Base-by-base conservation (phyloP, 2,888 invertebrate genomes). In the Cylloceria caligata region DNA sequence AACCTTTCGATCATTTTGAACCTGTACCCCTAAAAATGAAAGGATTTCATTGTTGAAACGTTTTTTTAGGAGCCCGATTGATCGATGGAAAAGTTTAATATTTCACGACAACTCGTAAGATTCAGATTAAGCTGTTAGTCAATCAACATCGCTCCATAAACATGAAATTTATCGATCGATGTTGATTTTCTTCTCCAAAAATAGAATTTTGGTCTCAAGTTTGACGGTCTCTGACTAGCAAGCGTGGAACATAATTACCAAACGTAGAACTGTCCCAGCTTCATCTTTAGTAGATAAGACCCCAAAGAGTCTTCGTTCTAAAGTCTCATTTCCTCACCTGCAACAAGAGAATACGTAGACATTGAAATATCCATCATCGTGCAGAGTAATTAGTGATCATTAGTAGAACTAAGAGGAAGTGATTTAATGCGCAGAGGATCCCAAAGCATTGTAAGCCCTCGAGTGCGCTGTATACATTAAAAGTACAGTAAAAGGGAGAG, bases 351-450 rank as follows among this genome's bases (percentile, higher is more conserved):
- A 62, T 34, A 24, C n/a, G 3, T 11, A 7, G 21, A 55, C 19
- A 45, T 42, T 55, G 34, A 49, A 67, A 67, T 30, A 21, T 62
- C 4, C 3, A 27, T 47, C 21, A 75, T 57, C 13, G 2, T 24
- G 6, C 19, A 64, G 36, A 24, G 4, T 57, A 30, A 64, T 57
- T 52, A 64, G 39, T 62, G 39, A 62, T 77, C 34, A n/a, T 77
- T 71, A 65, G 55, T 9, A 13, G 6, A 73, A 65, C 57, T n/a
- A 65, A 49, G 34, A n/a, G 24, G 3, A 34, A 36, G 27, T 42
- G 42, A 60, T 82, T 71, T 52, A 69, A 73, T 65, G 30, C 45
- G 21, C 57, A 39, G 5, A n/a, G 57, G 30, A 16, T 34, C 27
- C 9, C 5, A 27, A 57, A 16, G 30, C 13, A 21, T 19, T n/a